Evolutionary conservation across 2,888 invertebrate genomes (phyloP), one percentile per base, ranked within the genome.

Genomic region (Antheraea yamamai): DNA sequence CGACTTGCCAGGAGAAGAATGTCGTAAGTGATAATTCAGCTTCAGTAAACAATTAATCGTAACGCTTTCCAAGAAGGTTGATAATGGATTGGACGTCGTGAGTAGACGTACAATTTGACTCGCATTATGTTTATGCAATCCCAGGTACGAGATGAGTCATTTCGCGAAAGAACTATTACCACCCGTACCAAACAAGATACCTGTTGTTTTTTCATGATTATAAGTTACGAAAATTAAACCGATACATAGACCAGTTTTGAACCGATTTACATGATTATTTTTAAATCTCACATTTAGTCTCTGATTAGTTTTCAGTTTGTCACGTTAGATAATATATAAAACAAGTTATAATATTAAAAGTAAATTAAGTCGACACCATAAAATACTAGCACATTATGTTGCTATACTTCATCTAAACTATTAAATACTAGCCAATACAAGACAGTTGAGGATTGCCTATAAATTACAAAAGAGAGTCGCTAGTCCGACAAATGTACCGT

Each of bases 91-190:
- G 61, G 61, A 64, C 26, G 47, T 72, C 26, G n/a, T 39, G 12
- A 12, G 30, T 68, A 35, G 68, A 18, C n/a, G 35, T 35, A 70
- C 39, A 70, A 70, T 70, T 39, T 26, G 61, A 61, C 58, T 35
- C 30, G 64, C 30, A 30, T 66, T 30, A 30, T 66, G 47, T 61
- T 18, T 61, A 16, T 61, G 47, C 26, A 51, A 75, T 71, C 74
- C 71, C 20, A 23, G 61, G 58, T 18, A 75, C 71, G 71, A 23
- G 87, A 88, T 92, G 92, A 92, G 87, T 92, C 91, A 92, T 89
- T 88, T 88, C 81, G 87, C 85, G 85, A 85, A 91, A 89, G 89
- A 89, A 91, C 89, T 87, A 84, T 39, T 70, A 35, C 70, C 84
- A 82, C 81, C 76, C 75, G 76, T 72, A 72, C 70, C 47, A 75